A percentile compares a stretch with the other conserved stretches of the same genome.
Conservation (phyloP, 2,888 invertebrate genomes). For the Meta bourneti region DNA sequence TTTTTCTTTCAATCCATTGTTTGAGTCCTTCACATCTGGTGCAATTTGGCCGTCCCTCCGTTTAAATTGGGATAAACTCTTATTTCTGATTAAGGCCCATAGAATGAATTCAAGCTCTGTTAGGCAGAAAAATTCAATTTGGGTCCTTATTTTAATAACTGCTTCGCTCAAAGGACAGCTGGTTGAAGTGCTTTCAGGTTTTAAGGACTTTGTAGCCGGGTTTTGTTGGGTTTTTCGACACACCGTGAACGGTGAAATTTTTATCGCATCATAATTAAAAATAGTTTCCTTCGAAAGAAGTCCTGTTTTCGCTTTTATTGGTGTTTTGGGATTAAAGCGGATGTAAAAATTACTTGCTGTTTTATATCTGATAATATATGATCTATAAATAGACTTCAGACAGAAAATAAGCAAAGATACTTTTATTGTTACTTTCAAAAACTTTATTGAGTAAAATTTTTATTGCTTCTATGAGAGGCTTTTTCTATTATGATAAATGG, state of each 20-base stretch:
- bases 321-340: background rate
- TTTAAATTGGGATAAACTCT: conserved; percentile 29
- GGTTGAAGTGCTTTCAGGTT: background rate
- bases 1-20: background rate
- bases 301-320: background rate
- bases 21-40: background rate
- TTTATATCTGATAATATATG: too few relatives aligned
- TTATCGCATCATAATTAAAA: conserved; percentile 17
- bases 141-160: conserved; percentile 26
- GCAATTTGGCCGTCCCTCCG: background rate
- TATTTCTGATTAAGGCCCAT: conserved; percentile 28
- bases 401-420: too few relatives aligned
- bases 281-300: background rate
- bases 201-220: background rate
- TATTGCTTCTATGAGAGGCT: too few relatives aligned
- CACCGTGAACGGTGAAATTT: background rate
- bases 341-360: background rate
- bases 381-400: too few relatives aligned
- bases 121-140: conserved; percentile 37
- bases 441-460: too few relatives aligned
- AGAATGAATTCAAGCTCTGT: conserved; percentile 9
- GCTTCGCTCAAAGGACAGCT: background rate
- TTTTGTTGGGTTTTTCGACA: background rate
- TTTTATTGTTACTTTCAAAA: too few relatives aligned
- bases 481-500: too few relatives aligned